Percentiles rank a stretch among this genome's conserved stretches.
Conservation (phyloP, 2,888 invertebrate genomes). For the Idaea dimidiata region DNA sequence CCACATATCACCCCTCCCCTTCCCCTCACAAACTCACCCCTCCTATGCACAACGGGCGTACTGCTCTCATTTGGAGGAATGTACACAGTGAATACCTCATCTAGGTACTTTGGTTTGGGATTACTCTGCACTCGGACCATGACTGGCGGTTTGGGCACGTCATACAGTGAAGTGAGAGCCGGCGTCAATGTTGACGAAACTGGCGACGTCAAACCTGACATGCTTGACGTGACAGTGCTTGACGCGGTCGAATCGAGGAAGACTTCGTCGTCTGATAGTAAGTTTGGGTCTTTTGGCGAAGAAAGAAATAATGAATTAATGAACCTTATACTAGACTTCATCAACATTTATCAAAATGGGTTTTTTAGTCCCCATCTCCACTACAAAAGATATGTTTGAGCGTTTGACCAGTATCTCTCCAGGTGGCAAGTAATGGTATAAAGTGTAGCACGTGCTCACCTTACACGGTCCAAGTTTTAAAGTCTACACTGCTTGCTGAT, state of each 20-base stretch:
- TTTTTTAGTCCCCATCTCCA: no score
- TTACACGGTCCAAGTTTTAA: no score
- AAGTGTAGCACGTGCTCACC: no score
- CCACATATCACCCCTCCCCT: not conserved
- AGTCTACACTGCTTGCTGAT: no score
- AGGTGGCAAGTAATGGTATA: no score
- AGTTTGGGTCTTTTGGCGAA: slow-evolving; percentile 42
- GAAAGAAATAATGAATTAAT: not conserved
- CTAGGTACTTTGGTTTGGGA: slow-evolving; percentile 11
- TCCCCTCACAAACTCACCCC: not conserved
- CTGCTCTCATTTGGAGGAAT: no score
- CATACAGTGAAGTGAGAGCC: slow-evolving; percentile 5
- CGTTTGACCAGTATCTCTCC: no score
- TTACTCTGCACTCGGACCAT: slow-evolving; percentile 12
- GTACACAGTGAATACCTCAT: no score
- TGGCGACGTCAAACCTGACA: slow-evolving; percentile 21
- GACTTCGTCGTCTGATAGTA: slow-evolving; percentile 67
- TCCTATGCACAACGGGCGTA: not conserved
- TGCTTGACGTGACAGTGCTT: slow-evolving; percentile 43
- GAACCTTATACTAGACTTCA: not conserved
- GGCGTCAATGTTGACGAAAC: slow-evolving; percentile 20
- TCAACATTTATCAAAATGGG: no score
- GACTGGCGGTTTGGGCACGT: not conserved
- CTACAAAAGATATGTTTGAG: no score
- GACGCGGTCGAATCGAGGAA: slow-evolving; percentile 60